Base-by-base conservation (phyloP, 2,888 invertebrate species). In the Agonopterix heracliana region DNA sequence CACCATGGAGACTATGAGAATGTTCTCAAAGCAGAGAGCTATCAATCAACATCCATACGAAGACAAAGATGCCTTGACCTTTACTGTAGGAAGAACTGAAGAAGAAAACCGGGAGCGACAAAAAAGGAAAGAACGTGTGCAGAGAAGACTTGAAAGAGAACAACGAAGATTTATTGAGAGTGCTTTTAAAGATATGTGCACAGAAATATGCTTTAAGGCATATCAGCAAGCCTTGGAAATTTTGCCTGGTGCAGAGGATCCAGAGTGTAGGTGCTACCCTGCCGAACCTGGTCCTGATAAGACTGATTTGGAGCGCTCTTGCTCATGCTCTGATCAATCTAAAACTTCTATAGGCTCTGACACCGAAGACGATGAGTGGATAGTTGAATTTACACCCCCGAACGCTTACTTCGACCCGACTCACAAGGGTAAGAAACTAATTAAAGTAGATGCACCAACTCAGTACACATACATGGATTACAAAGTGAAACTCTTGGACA, bases 331-430 rank as follows among this genome's bases (percentile, higher is more conserved):
- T 0, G 81, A 81, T 10, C 9, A 9, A 38, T 42, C 38, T 34
- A 63, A 66, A 2, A 56, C 59, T 2, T 70, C 74, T 1, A 51
- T 71, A 26, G 71, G 66, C 26, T 80, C 84, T 2, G 85, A 81
- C 48, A 85, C 86, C 0, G 87, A 88, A 55, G 75, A 69, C 2
- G 88, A 86, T 56, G 87, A 87, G 63, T 89, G 89, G 88, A 57
- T 83, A 38, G 67, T 89, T 12, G 87, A 88, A 57, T 86, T 88
- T 54, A 88, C 87, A n/a, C 87, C 89, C 7, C 87, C 89, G 0
- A 77, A 63, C 49, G 87, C 86, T 13, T 62, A 56, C 9, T 88
- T 71, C 53, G 73, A 82, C 59, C 82, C 82, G 1, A 64, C 65
- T 11, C 72, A 55, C 50, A 81, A 78, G 57, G 53, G 56, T 1